A percentile compares a stretch with the other conserved stretches of the same genome.
phyloP scores from a whole-genome alignment of 2,113 vertebrate species.

The Oncorhynchus masou region DNA sequence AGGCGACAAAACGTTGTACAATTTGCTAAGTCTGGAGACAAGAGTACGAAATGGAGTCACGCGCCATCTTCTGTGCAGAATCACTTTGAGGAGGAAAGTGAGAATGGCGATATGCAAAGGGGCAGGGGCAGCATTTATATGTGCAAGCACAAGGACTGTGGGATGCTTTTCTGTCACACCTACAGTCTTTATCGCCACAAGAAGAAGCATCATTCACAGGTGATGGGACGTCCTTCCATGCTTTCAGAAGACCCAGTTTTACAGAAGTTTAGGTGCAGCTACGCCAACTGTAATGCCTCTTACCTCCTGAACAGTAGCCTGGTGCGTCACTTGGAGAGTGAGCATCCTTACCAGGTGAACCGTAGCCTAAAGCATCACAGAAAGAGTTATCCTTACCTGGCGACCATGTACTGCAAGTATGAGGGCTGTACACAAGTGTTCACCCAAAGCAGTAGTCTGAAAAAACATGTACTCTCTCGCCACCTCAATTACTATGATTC shows the following conservation, averaged over 20 bases:
- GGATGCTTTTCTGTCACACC: conserved; percentile 77
- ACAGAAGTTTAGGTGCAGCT: conserved; percentile 81
- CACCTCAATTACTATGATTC: conserved; percentile 85
- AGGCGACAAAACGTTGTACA: conserved; percentile 38
- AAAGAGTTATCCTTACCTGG: conserved; percentile 60
- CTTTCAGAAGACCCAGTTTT: conserved; percentile 72
- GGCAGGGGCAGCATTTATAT: conserved; percentile 81
- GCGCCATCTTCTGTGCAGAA: conserved; percentile 18
- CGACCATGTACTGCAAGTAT: conserved; percentile 78
- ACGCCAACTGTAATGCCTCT: conserved; percentile 80
- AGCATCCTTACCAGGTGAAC: conserved; percentile 52
- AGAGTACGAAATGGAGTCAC: conserved; percentile 19
- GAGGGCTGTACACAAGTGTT: conserved; percentile 87
- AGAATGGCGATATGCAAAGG: conserved; percentile 52
- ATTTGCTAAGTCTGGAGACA: conserved; percentile 15
- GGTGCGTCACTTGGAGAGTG: conserved; percentile 74
- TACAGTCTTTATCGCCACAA: conserved; percentile 78
- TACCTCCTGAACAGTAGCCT: conserved; percentile 90
- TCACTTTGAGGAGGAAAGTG: conserved; percentile 31
- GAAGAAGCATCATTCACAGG: background rate
- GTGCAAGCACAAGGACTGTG: conserved; percentile 83
- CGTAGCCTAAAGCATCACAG: conserved; percentile 83
- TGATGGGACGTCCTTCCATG: conserved; percentile 40
- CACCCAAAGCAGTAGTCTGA: conserved; percentile 80
- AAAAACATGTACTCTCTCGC: conserved; percentile 83